Evolutionary conservation across 2,888 invertebrate genomes (phyloP), one percentile per base, ranked within the genome.

Genomic region (Ophion ventricosus): DNA sequence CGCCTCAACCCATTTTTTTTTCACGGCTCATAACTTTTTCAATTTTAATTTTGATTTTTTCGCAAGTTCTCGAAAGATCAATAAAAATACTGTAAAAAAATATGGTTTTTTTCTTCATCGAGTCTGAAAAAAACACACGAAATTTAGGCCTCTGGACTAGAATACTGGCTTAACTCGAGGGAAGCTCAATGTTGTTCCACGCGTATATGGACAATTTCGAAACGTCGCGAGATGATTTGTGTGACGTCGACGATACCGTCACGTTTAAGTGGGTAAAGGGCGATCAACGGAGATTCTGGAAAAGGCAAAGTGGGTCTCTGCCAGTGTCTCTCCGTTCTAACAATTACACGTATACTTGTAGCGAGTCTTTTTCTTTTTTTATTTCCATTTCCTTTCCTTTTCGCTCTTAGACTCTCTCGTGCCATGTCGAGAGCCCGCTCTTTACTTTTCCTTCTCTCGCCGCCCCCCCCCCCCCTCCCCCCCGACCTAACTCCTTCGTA

Each of bases 261-360:
- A 63, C 63, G 23, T 54, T 77, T 80, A 87, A 82, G 87, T 87
- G 75, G 87, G 87, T 81, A 87, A 86, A 87, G 87, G 86, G 75
- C 83, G 80, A 86, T 66, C 82, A 85, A 82, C 84, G 85, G 84
- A 83, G 76, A 78, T 70, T 64, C 87, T 64, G 73, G 72, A 83
- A 85, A 87, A 85, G 87, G 87, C 77, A 87, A 76, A 84, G 82
- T 84, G 61, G 84, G 82, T 86, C 80, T 85, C 83, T 86, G 84
- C 75, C 75, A 64, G 64, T 40, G 69, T 67, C 43, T 78, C 57
- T 35, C 40, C 64, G 56, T 63, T 56, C 67, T 59, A 63, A 40
- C 59, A 61, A 76, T 73, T 67, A 74, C 64, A 56, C 75, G 35
- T 35, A 54, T 54, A 75, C 75, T 49, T 49, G 63, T 29, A 35